Evolutionary conservation across 2,797 vertebrate genomes (phyloP).

Genomic region (Orestias chungarensis): DNA sequence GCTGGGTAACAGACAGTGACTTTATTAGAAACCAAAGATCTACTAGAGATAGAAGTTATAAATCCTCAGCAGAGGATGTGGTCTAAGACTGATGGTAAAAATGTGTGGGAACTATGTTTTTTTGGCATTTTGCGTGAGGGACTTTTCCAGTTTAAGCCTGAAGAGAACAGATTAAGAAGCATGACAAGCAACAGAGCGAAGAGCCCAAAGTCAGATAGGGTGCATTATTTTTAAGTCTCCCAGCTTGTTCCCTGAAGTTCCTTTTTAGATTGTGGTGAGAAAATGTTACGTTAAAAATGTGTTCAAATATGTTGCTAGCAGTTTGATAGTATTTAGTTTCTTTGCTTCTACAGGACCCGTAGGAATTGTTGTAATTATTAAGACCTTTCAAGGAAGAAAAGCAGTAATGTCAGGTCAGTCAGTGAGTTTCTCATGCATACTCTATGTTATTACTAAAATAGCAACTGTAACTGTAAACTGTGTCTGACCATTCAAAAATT

Average conservation of each 20-base stretch:
- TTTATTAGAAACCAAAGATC: constrained; percentile 47
- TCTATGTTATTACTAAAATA: background rate
- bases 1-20: constrained; percentile 37
- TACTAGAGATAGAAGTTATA: constrained; percentile 47
- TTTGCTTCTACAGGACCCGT: background rate
- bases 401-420: background rate
- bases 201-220: background rate
- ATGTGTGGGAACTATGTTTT: constrained; percentile 58
- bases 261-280: background rate
- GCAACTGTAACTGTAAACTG: background rate
- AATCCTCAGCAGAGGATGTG: constrained; percentile 56
- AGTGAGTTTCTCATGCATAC: background rate
- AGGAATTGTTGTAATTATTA: background rate
- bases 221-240: background rate
- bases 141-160: constrained; percentile 23
- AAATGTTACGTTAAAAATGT: background rate
- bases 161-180: background rate
- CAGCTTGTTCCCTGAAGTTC: constrained; percentile 1
- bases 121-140: constrained; percentile 23
- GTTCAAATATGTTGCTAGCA: background rate
- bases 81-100: constrained; percentile 37
- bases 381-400: background rate
- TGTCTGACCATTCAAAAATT: background rate
- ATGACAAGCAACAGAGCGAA: constrained; percentile 11
- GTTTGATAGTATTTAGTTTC: background rate